Evolutionary conservation across 2,113 vertebrate genomes (phyloP).

Genomic region (Galeopterus variegatus): DNA sequence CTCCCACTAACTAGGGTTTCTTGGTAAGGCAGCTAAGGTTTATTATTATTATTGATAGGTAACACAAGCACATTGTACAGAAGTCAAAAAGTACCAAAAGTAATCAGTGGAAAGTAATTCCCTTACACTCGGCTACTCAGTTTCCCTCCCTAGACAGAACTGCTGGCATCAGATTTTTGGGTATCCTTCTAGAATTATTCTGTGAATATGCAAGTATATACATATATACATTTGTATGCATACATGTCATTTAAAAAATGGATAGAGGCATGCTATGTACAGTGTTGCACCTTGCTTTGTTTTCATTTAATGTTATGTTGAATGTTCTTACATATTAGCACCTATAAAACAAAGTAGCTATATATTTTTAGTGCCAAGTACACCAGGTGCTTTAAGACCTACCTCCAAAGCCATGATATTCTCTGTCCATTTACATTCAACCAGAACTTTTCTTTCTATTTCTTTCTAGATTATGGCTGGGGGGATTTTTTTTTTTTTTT

Average conservation of each 20-base stretch:
- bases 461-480: not conserved
- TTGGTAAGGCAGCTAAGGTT: not conserved
- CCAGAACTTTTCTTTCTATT: not conserved
- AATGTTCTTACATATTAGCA: not conserved
- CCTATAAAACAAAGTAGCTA: not conserved
- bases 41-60: not conserved
- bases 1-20: not conserved
- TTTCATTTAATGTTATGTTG: not conserved
- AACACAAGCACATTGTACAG: not conserved
- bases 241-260: not conserved
- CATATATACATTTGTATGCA: not conserved
- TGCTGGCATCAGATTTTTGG: not conserved
- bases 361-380: not conserved
- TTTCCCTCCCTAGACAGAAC: not conserved
- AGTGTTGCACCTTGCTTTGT: not conserved
- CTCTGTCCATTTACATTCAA: not conserved
- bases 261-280: not conserved
- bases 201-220: not conserved
- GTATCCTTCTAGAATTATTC: not conserved
- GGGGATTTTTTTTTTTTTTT: not conserved
- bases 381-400: not conserved
- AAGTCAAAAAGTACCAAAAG: not conserved
- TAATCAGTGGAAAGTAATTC: conserved; percentile 2
- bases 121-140: not conserved
- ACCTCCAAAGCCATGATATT: not conserved